These are phyloP conservation scores for Chymomyza costata DNA, from an alignment of 1,140 invertebrate species.

Conservation along the genomic window DNA sequence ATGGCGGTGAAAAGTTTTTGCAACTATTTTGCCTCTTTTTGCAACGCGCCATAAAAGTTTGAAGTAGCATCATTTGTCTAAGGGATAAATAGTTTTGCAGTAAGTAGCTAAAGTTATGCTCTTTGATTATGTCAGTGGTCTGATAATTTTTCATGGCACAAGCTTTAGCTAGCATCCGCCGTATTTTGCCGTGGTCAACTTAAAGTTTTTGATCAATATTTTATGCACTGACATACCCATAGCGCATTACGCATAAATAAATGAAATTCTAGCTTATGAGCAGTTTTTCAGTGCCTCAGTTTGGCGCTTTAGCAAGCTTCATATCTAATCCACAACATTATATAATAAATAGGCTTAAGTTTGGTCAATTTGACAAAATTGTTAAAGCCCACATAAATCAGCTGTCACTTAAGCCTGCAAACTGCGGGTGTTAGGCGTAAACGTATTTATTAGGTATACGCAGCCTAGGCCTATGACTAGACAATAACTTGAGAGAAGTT, in stretches of 20 bases:
- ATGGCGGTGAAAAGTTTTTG: slow-evolving; percentile 43
- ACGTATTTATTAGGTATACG: slow-evolving; percentile 60
- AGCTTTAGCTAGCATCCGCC: no score
- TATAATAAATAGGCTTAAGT: slow-evolving; percentile 73
- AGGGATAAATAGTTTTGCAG: slow-evolving; percentile 70
- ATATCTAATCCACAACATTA: slow-evolving; percentile 65
- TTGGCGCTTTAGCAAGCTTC: no score
- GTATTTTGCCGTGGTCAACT: no score
- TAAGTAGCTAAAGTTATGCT: slow-evolving; percentile 70
- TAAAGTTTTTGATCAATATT: no score
- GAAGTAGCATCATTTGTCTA: slow-evolving; percentile 70
- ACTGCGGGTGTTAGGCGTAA: slow-evolving; percentile 57
- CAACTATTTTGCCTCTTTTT: slow-evolving; percentile 69
- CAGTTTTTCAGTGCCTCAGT: no score
- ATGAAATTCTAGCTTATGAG: no score
- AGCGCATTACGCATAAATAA: no score
- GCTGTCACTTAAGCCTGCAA: slow-evolving; percentile 69
- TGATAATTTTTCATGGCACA: slow-evolving; percentile 68
- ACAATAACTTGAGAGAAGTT: slow-evolving; percentile 9
- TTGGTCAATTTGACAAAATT: slow-evolving; percentile 73
- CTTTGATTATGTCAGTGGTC: slow-evolving; percentile 61
- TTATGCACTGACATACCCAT: no score
- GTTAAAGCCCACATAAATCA: slow-evolving; percentile 67
- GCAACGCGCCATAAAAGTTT: slow-evolving; percentile 49
- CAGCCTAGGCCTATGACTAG: no score